A percentile compares a stretch with the other conserved stretches of the same genome.
Conservation (phyloP, 2,797 vertebrate species). For the Eurystomus glaucurus region DNA sequence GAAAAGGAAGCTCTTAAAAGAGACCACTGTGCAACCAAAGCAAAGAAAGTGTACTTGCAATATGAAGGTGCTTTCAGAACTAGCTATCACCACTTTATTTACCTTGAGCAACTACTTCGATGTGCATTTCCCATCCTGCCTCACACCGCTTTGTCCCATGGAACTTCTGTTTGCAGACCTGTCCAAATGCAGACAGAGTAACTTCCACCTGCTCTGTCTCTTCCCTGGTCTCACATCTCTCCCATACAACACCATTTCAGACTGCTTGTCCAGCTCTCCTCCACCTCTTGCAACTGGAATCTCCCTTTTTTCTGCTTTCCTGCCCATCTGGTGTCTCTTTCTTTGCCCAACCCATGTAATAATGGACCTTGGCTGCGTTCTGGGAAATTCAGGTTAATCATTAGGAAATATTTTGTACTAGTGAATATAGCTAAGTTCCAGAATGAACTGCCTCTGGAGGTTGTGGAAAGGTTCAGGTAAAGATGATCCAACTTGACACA, state of each 20-base stretch:
- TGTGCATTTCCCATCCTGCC: neutral
- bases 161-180: neutral
- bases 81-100: neutral
- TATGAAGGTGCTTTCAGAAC: neutral
- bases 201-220: neutral
- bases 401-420: neutral
- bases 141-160: fast-evolving
- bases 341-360: neutral
- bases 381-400: neutral
- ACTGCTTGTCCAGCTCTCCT: neutral
- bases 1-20: neutral
- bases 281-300: neutral
- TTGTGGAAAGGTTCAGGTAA: neutral
- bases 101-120: neutral
- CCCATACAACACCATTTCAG: neutral
- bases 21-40: neutral
- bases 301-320: neutral
- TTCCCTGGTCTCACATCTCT: neutral
- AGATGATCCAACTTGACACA: neutral
- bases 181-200: neutral
- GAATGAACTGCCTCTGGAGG: neutral
- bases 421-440: neutral
- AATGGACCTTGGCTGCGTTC: neutral
- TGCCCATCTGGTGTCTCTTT: neutral
- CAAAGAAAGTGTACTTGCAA: neutral